Evolutionary conservation across 2,888 invertebrate species (phyloP).

Genomic region (Crocallis elinguaria): DNA sequence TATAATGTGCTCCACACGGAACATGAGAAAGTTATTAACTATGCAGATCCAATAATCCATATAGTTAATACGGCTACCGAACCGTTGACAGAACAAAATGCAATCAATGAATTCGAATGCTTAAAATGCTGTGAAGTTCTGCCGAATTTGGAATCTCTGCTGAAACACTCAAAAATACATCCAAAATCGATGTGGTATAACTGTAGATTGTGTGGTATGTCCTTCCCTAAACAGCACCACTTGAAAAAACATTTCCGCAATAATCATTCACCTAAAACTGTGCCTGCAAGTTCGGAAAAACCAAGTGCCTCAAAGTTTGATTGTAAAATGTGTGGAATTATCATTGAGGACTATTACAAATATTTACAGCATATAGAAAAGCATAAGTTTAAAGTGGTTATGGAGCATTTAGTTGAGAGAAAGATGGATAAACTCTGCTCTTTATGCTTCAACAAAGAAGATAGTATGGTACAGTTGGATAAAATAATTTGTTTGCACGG

Average conservation of each 20-base stretch:
- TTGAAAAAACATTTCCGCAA: slow-evolving; percentile 57
- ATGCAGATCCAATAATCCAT: slow-evolving; percentile 69
- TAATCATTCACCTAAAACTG: slow-evolving; percentile 1
- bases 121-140: slow-evolving; percentile 69
- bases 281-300: neutral
- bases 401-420: slow-evolving; percentile 60
- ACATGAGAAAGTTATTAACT: slow-evolving; percentile 65
- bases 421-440: slow-evolving; percentile 64
- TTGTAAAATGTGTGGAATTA: slow-evolving; percentile 59
- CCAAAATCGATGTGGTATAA: slow-evolving; percentile 73
- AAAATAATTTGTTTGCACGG: slow-evolving; percentile 64
- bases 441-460: slow-evolving; percentile 61
- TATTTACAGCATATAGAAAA: slow-evolving; percentile 73
- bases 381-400: slow-evolving; percentile 66
- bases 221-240: slow-evolving; percentile 61
- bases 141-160: slow-evolving; percentile 57
- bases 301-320: slow-evolving; percentile 47
- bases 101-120: slow-evolving; percentile 62
- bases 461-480: slow-evolving; percentile 52
- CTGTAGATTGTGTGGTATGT: slow-evolving; percentile 68
- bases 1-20: slow-evolving; percentile 58
- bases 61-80: slow-evolving; percentile 57
- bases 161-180: slow-evolving; percentile 68
- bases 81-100: slow-evolving; percentile 38
- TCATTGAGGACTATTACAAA: slow-evolving; percentile 45